Evolutionary conservation across 2,888 invertebrate species (phyloP).

Genomic region (Eurytoma adleriae): DNA sequence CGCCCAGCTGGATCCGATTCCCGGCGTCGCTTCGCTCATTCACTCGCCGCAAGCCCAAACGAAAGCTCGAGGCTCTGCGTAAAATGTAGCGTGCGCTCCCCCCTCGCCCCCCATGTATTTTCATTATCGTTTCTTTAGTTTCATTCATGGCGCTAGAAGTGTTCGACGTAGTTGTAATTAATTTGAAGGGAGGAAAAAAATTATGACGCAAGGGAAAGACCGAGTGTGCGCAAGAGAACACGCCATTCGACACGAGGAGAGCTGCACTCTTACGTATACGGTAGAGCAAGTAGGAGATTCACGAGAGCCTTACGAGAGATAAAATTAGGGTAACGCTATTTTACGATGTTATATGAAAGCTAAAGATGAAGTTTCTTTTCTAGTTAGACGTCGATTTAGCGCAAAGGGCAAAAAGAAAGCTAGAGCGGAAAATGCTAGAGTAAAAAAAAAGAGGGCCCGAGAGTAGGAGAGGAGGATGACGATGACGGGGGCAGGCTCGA

Average conservation of each 20-base stretch:
- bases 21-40: too few relatives aligned
- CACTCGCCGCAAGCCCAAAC: too few relatives aligned
- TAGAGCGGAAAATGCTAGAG: slow-evolving; percentile 20
- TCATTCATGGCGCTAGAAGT: not conserved
- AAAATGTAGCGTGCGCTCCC: too few relatives aligned
- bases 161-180: not conserved
- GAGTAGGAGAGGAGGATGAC: slow-evolving; percentile 1
- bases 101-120: too few relatives aligned
- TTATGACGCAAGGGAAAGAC: too few relatives aligned
- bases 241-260: not conserved
- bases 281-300: not conserved
- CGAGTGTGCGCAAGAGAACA: not conserved
- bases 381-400: slow-evolving; percentile 54
- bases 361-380: slow-evolving; percentile 55
- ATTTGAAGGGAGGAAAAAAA: too few relatives aligned
- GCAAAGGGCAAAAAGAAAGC: slow-evolving; percentile 27
- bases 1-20: slow-evolving; percentile 5
- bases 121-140: too few relatives aligned
- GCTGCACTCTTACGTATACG: not conserved
- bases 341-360: slow-evolving; percentile 40
- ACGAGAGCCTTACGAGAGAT: slow-evolving; percentile 20
- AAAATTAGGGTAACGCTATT: not conserved
- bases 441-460: slow-evolving; percentile 9
- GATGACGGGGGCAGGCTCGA: slow-evolving; percentile 30
- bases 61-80: too few relatives aligned